These are phyloP conservation scores for Danaus melanippus DNA, from an alignment of 1,140 invertebrate genomes.

Conservation along the genomic window DNA sequence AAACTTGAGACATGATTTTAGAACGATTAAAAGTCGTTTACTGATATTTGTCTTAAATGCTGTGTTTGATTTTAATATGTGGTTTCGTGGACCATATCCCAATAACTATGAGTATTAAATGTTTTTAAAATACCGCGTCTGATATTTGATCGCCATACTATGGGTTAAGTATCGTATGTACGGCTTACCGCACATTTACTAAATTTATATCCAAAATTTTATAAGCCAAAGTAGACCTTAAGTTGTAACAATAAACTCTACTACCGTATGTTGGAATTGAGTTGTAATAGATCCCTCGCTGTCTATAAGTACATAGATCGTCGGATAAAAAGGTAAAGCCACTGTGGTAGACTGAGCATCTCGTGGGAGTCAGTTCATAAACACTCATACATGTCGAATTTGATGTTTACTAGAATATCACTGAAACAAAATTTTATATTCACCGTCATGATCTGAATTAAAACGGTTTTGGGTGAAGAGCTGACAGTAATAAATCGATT, in stretches of 20 bases:
- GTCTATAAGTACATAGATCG: slow-evolving; percentile 38
- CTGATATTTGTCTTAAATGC: slow-evolving; percentile 5
- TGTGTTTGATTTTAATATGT: slow-evolving; percentile 26
- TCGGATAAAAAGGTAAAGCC: slow-evolving; percentile 45
- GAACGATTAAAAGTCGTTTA: slow-evolving; percentile 8
- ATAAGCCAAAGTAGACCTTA: slow-evolving; percentile 10
- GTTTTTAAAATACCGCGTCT: slow-evolving; percentile 25
- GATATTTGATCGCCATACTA: slow-evolving; percentile 34
- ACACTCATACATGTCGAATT: slow-evolving; percentile 37
- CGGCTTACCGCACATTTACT: slow-evolving; percentile 13
- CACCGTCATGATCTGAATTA: background rate
- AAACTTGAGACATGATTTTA: too few species aligned
- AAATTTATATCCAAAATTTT: slow-evolving; percentile 4
- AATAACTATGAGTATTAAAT: slow-evolving; percentile 28
- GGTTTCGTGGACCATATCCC: slow-evolving; percentile 41
- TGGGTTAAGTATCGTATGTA: slow-evolving; percentile 27
- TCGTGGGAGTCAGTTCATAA: slow-evolving; percentile 44
- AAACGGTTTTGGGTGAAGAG: background rate
- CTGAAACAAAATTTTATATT: slow-evolving; percentile 25
- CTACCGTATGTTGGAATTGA: slow-evolving; percentile 25
- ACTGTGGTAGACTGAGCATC: slow-evolving; percentile 48
- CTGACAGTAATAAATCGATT: too few species aligned
- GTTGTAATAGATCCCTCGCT: slow-evolving; percentile 18
- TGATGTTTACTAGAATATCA: slow-evolving; percentile 45
- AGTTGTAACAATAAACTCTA: slow-evolving; percentile 15